Evolutionary conservation across 2,888 invertebrate species (phyloP), one percentile per base, ranked within the genome.

Genomic region (Thera britannica): DNA sequence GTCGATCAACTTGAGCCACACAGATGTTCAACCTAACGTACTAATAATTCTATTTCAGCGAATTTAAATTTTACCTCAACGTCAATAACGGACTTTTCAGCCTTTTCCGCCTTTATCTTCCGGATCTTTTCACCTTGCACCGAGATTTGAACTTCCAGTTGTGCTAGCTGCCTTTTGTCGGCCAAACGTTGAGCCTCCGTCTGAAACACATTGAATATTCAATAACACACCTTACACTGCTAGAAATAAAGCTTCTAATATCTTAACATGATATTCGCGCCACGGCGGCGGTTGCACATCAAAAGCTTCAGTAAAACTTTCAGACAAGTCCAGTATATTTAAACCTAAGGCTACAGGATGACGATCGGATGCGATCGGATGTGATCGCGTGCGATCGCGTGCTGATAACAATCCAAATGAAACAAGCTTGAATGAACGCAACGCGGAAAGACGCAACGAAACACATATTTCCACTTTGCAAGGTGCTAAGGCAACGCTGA

Each of bases 111-210:
- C 85, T 98, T 98, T 11, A 97, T 86, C 62, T 95, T 90, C 11
- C 98, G 92, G 3, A 98, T 95, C 83, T 95, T 95, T 67, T 97
- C 96, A 0, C 97, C 96, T 81, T 96, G 96, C 0, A 87, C 83
- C 0, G 88, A 79, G 68, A 96, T 95, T 66, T 87, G 86, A 0
- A 79, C 69, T 6, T 84, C 70, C 7, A 92, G 71, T 2, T 68
- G 69, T 65, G 89, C 77, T 0, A 83, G 75, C 69, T 82, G 80
- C 0, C 75, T 74, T 56, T 74, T 77, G 69, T 78, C 80, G 12
- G 71, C 66, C 44, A 70, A 59, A 12, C 69, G 72, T 23, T 72
- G 74, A 23, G 65, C 65, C 51, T 61, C 62, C 12, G 60, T 60
- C 70, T 70, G 66, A 5, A 69, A 69, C 4, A 58, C n/a, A 60